Percentiles rank a stretch among this genome's conserved stretches.
These are phyloP conservation scores for Drosophila meridiana DNA, from an alignment of 2,888 invertebrate genomes.

Conservation along the genomic window DNA sequence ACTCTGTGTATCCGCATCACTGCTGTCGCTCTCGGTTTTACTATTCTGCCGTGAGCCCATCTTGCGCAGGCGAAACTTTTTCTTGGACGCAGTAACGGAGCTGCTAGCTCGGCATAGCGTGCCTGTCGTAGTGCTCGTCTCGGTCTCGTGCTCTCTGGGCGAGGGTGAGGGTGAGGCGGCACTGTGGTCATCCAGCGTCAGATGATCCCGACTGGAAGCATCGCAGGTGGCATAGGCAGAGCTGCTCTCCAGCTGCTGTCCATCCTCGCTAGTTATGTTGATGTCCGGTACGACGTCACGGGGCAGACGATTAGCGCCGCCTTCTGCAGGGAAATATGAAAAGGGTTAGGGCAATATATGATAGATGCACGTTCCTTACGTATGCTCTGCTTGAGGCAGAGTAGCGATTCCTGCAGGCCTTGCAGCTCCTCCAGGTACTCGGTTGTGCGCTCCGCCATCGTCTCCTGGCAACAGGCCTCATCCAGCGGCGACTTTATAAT, in stretches of 20 bases:
- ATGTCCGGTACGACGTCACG: constrained; percentile 82
- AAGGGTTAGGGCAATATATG: background rate
- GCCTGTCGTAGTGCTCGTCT: constrained; percentile 69
- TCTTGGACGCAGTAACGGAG: constrained; percentile 66
- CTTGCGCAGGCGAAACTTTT: constrained; percentile 83
- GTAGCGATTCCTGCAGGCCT: constrained; percentile 79
- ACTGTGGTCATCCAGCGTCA: constrained; percentile 76
- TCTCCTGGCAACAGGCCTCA: constrained; percentile 83
- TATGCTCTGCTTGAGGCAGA: constrained; percentile 79
- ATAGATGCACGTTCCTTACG: constrained; percentile 57
- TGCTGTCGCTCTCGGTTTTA: constrained; percentile 85
- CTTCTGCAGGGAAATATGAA: constrained; percentile 64
- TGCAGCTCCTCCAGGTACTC: constrained; percentile 81
- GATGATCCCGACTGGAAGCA: constrained; percentile 59
- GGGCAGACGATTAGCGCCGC: constrained; percentile 65
- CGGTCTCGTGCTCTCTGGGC: constrained; percentile 72
- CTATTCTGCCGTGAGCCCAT: constrained; percentile 85
- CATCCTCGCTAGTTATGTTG: constrained; percentile 83
- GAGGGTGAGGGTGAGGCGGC: constrained; percentile 62
- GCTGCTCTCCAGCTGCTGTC: constrained; percentile 60
- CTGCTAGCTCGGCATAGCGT: constrained; percentile 55
- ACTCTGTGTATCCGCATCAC: constrained; percentile 81
- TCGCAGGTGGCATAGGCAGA: constrained; percentile 53
- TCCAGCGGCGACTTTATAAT: constrained; percentile 77
- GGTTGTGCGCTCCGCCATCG: constrained; percentile 78